Base-by-base conservation (phyloP, 2,888 invertebrate species). In the Drosophila acutilabella region DNA sequence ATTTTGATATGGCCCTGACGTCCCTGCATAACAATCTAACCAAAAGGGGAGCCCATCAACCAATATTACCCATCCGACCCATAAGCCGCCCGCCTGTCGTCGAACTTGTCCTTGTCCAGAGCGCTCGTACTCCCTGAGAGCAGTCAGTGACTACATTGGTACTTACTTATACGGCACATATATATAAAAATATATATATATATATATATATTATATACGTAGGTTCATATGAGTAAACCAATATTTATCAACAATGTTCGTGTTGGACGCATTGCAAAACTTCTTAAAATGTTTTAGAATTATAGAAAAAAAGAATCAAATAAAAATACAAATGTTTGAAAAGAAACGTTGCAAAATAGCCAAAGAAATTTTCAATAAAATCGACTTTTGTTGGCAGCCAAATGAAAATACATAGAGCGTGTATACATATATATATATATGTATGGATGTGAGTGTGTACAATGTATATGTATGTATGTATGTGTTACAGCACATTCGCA, bases 241-340 rank as follows among this genome's bases (percentile, higher is more conserved):
- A 86, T 86, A 88, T 86, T 86, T 88, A 82, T 85, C 85, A 88
- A 82, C 80, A 79, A 79, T 71, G 82, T 81, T 81, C 82, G 79
- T 81, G 81, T 77, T 71, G 75, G 52, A 53, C 66, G 74, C 81
- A 74, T 64, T 64, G 77, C 70, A 79, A 83, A 84, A 86, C 81
- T 86, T 86, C 87, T 84, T 84, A 84, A 85, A 79, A 84, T 75
- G 75, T 79, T 77, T 71, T 73, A 69, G 71, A 81, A 86, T 83
- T 86, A 86, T 83, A 74, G 81, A 73, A 79, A 65, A 30, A 79
- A 71, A 82, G 36, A 36, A 74, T 81, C 74, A 74, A 84, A 84
- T 79, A 78, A 83, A 83, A 83, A 81, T 74, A 72, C 61, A 68
- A 78, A 80, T 57, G 65, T 61, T 51, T 69, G 73, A 74, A 70